phyloP scores from a whole-genome alignment of 2,888 invertebrate genomes.

The Limnephilus lunatus region DNA sequence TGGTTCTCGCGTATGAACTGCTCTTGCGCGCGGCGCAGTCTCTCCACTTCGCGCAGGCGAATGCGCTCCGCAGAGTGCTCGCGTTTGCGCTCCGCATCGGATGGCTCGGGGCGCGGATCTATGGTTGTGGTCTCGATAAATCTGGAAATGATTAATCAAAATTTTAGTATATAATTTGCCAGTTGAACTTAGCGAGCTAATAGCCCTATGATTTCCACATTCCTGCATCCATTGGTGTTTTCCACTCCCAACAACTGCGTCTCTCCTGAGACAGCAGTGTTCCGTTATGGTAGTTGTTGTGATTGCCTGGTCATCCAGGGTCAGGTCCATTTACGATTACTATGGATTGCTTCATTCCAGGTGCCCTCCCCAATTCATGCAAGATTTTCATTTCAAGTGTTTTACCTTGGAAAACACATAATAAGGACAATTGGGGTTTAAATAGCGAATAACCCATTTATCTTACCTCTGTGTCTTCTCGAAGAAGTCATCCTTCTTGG shows the following conservation, averaged over 20 bases:
- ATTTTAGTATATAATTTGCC: too few species aligned
- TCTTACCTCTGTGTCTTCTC: conserved; percentile 64
- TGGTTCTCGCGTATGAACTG: conserved; percentile 76
- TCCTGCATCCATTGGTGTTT: too few species aligned
- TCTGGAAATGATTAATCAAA: conserved; percentile 67
- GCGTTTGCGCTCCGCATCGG: conserved; percentile 31
- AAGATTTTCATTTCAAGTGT: neutral
- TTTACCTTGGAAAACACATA: neutral
- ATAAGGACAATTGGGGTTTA: too few species aligned
- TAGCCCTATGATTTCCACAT: too few species aligned
- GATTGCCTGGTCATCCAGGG: too few species aligned
- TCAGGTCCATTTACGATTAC: too few species aligned
- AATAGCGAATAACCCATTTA: neutral
- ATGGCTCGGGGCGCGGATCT: conserved; percentile 69
- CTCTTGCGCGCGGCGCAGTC: conserved; percentile 73
- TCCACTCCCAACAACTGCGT: too few species aligned
- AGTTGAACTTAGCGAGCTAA: too few species aligned
- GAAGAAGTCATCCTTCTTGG: conserved; percentile 60
- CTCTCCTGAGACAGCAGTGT: too few species aligned
- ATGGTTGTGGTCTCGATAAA: conserved; percentile 76
- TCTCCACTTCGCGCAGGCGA: conserved; percentile 69
- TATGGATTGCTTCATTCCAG: too few species aligned
- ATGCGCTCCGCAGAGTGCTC: neutral
- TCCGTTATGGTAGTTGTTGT: too few species aligned
- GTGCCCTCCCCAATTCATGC: too few species aligned